These are phyloP conservation scores for Montipora sp. DNA, from an alignment of 64 coral and sea anemone genomes.

Conservation along the genomic window DNA sequence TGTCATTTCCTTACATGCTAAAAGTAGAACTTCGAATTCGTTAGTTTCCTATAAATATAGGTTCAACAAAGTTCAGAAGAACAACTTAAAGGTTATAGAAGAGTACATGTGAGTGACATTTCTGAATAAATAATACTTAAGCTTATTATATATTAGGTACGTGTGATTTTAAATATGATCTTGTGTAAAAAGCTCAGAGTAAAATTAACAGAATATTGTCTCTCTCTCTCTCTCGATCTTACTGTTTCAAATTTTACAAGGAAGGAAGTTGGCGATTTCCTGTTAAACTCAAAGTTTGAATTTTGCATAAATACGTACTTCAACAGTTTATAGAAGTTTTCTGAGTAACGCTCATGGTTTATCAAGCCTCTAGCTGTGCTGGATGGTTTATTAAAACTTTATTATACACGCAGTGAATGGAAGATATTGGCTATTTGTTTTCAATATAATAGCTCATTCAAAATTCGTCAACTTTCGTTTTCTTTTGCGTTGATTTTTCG, in stretches of 20 bases:
- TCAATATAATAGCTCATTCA: neutral
- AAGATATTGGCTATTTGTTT: neutral
- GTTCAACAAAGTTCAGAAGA: neutral
- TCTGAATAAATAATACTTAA: neutral
- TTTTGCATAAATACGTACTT: neutral
- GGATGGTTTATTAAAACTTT: neutral
- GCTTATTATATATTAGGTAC: neutral
- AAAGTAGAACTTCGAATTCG: slow-evolving; percentile 9
- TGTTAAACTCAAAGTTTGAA: neutral
- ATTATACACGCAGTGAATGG: neutral
- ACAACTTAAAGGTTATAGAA: neutral
- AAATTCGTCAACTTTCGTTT: neutral
- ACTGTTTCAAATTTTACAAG: neutral
- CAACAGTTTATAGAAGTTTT: neutral
- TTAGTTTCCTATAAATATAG: neutral
- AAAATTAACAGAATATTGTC: slow-evolving; percentile 23
- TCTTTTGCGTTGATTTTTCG: neutral
- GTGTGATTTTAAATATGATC: neutral
- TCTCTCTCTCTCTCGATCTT: neutral
- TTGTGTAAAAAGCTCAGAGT: slow-evolving; percentile 14
- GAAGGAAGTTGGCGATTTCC: neutral
- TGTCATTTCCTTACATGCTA: neutral
- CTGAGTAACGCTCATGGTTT: neutral
- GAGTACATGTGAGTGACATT: slow-evolving; percentile 29
- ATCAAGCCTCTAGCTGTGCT: neutral